Conservation (phyloP, 2,797 vertebrate genomes). For the Numenius phaeopus region DNA sequence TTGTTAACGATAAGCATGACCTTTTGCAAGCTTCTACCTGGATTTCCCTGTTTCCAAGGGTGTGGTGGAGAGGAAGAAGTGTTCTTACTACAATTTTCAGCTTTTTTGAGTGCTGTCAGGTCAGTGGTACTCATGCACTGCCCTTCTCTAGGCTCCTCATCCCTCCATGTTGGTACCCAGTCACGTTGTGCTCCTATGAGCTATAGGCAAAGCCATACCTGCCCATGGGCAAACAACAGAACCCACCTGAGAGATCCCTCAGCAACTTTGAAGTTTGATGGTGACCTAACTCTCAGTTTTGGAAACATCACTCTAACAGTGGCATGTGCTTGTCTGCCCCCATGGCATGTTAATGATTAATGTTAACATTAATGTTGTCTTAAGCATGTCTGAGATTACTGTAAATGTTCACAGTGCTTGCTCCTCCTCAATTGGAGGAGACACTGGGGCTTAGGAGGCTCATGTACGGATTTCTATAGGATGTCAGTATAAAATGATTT, state of each 20-base stretch:
- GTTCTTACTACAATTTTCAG: not conserved
- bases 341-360: fast-evolving
- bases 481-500: constrained; percentile 80
- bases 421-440: constrained; percentile 65
- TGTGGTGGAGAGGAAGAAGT: not conserved
- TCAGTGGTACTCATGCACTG: not conserved
- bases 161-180: not conserved
- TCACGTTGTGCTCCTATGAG: not conserved
- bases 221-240: not conserved
- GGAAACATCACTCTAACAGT: not conserved
- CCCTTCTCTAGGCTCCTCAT: not conserved
- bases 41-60: not conserved
- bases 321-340: not conserved
- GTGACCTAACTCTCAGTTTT: not conserved
- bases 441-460: constrained; percentile 59
- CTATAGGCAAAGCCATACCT: not conserved
- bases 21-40: not conserved
- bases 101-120: not conserved
- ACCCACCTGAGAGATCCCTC: not conserved
- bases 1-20: not conserved
- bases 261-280: not conserved
- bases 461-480: constrained; percentile 73
- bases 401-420: constrained; percentile 49
- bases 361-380: not conserved
- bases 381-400: not conserved